Base-by-base conservation (phyloP, 1,140 invertebrate genomes). In the Papilio xuthus region DNA sequence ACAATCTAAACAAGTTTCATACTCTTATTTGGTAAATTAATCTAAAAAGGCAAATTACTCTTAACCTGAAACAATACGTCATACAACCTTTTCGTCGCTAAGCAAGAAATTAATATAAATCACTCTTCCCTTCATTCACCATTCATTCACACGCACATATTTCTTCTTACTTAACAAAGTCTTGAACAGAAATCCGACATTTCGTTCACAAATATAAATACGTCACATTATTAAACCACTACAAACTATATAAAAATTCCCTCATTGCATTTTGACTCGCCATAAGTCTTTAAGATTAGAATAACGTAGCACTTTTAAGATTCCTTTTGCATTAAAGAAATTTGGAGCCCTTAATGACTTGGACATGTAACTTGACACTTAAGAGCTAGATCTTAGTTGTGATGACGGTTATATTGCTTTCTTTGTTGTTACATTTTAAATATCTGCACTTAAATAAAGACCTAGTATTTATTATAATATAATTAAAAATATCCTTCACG, bases 31-130 rank as follows among this genome's bases (percentile, higher is more conserved):
- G n/a, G n/a, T 72, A 72, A 72, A 72, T 72, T 28, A 72, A 72
- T 44, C 44, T 47, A 44, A 47, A 72, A 72, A 72, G 71, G 71
- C 71, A 72, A 67, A 72, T 50, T 72, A 72, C 71, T 72, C 71
- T 72, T 72, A 47, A 44, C 42, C 12, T 50, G 70, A 28, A 72
- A 20, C 41, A 20, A 15, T 50, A 28, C 26, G 20, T 60, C 20
- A 67, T 28, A 28, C 60, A 67, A 67, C 4, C 60, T 26, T 50
- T 4, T 28, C 26, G 12, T 67, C 60, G 60, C 60, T 67, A 67
- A 67, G 60, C 60, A 67, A 67, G 12, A 28, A 50, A 72, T 20
- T 42, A 71, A 42, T 41, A 9, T 23, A 42, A 20, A 47, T 23
- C 71, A 44, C 42, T 20, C 42, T 23, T 42, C 23, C 2, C 70